phyloP scores from a whole-genome alignment of 2,888 invertebrate species.

The Cephus spinipes region DNA sequence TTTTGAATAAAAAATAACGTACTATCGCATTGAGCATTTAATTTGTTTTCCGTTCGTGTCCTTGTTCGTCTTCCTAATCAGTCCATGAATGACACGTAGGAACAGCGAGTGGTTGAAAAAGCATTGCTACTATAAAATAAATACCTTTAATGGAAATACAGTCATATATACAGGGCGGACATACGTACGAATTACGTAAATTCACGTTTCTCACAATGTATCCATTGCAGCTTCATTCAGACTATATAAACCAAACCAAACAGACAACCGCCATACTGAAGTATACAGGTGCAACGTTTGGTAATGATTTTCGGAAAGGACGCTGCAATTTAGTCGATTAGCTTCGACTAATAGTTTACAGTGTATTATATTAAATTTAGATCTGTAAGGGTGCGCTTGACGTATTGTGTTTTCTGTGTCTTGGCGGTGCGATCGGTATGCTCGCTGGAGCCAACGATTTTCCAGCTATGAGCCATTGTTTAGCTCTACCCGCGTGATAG shows the following conservation, averaged over 20 bases:
- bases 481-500: slow-evolving; percentile 79
- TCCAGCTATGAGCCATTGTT: slow-evolving; percentile 71
- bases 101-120: slow-evolving; percentile 4
- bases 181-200: slow-evolving; percentile 22
- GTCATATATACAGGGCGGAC: slow-evolving; percentile 37
- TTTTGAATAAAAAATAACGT: slow-evolving; percentile 65
- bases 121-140: slow-evolving; percentile 34
- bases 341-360: neutral
- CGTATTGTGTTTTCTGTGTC: slow-evolving; percentile 53
- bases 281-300: too few species aligned
- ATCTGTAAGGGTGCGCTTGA: slow-evolving; percentile 39
- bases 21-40: neutral
- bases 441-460: slow-evolving; percentile 34
- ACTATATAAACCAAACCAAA: too few species aligned
- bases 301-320: too few species aligned
- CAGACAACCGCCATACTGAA: too few species aligned
- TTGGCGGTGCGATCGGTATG: slow-evolving; percentile 59
- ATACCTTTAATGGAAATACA: slow-evolving; percentile 39
- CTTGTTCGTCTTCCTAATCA: neutral
- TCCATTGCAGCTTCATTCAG: neutral
- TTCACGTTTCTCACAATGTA: slow-evolving; percentile 8
- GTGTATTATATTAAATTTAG: slow-evolving; percentile 16
- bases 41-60: neutral
- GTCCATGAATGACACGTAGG: neutral
- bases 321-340: neutral